Conservation (phyloP, 1,140 invertebrate genomes). For the Aculops lycopersici region DNA sequence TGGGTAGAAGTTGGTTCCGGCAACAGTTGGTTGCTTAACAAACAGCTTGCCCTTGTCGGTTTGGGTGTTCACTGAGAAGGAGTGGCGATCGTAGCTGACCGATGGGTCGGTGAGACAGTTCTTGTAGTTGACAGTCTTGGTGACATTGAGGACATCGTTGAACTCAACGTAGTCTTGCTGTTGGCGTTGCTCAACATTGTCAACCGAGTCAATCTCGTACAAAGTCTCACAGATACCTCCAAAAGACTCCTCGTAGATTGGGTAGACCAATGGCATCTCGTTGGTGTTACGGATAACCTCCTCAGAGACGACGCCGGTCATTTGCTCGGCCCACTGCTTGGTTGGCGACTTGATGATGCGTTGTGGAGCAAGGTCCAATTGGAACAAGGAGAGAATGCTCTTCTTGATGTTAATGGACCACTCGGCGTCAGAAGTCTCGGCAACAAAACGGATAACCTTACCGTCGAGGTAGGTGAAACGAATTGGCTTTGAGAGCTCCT, state of each 20-base stretch:
- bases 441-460: slow-evolving; percentile 11
- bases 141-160: slow-evolving; percentile 11
- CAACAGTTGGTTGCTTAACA: neutral
- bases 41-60: neutral
- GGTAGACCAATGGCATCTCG: neutral
- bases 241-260: slow-evolving; percentile 6
- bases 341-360: slow-evolving; percentile 5
- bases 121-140: slow-evolving; percentile 11
- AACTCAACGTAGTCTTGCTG: neutral
- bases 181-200: neutral
- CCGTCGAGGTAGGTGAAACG: slow-evolving; percentile 7
- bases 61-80: neutral
- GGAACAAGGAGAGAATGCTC: slow-evolving; percentile 14
- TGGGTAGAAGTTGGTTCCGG: slow-evolving; percentile 6
- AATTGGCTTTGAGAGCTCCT: slow-evolving; percentile 7
- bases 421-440: slow-evolving; percentile 11
- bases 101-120: slow-evolving; percentile 10
- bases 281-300: neutral
- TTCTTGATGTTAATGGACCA: slow-evolving; percentile 17
- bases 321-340: slow-evolving; percentile 1
- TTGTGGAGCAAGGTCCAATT: slow-evolving; percentile 13
- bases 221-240: slow-evolving; percentile 10
- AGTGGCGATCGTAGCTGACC: slow-evolving; percentile 5
- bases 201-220: slow-evolving; percentile 5
- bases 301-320: neutral